Conservation (phyloP, 1,140 invertebrate genomes). For the Bombus pascuorum region DNA sequence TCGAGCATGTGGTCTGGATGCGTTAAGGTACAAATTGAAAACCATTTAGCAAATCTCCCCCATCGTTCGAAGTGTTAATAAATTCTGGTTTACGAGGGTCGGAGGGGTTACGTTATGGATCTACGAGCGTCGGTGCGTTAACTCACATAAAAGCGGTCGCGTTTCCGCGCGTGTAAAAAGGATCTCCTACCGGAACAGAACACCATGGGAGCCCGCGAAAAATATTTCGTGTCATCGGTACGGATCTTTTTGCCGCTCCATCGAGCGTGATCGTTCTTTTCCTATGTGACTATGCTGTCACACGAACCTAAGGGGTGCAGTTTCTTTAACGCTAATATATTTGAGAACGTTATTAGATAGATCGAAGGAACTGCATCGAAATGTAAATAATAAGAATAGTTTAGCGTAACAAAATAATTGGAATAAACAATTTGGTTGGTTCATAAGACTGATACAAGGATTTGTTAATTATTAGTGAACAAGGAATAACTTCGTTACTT, state of each 20-base stretch:
- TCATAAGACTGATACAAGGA: neutral
- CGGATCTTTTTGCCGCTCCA: slow-evolving; percentile 65
- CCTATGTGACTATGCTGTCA: neutral
- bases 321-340: slow-evolving; percentile 38
- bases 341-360: slow-evolving; percentile 38
- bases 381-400: neutral
- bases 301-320: slow-evolving; percentile 32
- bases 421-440: neutral
- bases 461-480: neutral
- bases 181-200: slow-evolving; percentile 22
- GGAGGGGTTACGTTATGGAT: slow-evolving; percentile 69
- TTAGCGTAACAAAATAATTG: neutral
- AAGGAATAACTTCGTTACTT: neutral
- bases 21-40: slow-evolving; percentile 82
- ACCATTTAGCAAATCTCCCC: slow-evolving; percentile 81
- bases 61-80: slow-evolving; percentile 81
- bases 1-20: slow-evolving; percentile 71
- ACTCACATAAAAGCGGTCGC: slow-evolving; percentile 54
- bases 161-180: slow-evolving; percentile 23
- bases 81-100: slow-evolving; percentile 82
- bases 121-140: slow-evolving; percentile 56
- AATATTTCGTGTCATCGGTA: slow-evolving; percentile 60
- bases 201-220: slow-evolving; percentile 14
- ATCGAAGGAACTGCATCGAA: neutral
- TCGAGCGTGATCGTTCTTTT: slow-evolving; percentile 39